These are phyloP conservation scores for Phengaris alcon DNA, from an alignment of 2,888 invertebrate genomes.

Conservation along the genomic window DNA sequence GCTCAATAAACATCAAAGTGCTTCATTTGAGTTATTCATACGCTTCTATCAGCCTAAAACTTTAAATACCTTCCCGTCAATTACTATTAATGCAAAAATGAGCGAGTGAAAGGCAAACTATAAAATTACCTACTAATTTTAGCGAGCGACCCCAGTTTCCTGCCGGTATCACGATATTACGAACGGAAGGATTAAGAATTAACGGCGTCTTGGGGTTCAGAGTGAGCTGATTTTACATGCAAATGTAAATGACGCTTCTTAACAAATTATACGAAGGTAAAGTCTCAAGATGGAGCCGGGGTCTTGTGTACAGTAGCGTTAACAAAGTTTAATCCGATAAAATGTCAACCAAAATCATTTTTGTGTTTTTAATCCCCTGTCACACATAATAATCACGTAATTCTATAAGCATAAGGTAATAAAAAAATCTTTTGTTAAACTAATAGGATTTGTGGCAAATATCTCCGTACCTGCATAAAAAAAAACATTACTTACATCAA, in stretches of 20 bases:
- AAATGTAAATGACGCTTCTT: slow-evolving; percentile 10
- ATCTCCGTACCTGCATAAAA: neutral
- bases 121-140: slow-evolving; percentile 5
- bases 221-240: slow-evolving; percentile 19
- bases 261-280: neutral
- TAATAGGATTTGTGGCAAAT: neutral
- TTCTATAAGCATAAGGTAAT: neutral
- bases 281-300: slow-evolving; percentile 8
- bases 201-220: neutral
- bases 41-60: slow-evolving; percentile 6
- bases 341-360: slow-evolving; percentile 1
- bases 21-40: neutral
- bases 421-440: neutral
- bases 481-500: neutral
- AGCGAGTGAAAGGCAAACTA: neutral
- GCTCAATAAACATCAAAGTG: slow-evolving; percentile 13
- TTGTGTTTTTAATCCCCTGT: neutral
- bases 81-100: neutral
- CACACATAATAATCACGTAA: neutral
- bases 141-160: neutral
- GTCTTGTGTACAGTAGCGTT: neutral
- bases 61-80: neutral
- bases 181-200: neutral
- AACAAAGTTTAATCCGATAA: neutral
- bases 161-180: neutral